Evolutionary conservation across 2,888 invertebrate species (phyloP).

Genomic region (Mesorhabditis sp.): DNA sequence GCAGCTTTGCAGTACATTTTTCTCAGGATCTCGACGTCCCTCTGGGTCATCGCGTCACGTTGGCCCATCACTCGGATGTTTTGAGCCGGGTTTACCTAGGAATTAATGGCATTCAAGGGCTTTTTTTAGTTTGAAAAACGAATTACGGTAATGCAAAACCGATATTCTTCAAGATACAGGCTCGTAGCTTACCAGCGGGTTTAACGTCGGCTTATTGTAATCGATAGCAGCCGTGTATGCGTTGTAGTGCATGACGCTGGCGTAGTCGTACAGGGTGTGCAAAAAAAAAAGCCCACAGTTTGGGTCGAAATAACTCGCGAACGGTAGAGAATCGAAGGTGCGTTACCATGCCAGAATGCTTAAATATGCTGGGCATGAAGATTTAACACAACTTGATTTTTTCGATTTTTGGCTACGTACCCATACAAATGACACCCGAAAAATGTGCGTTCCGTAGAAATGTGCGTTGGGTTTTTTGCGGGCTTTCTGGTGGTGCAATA

Average conservation of each 20-base stretch:
- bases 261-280: slow-evolving; percentile 31
- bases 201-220: slow-evolving; percentile 30
- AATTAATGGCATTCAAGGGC: not conserved
- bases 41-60: slow-evolving; percentile 37
- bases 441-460: too few species aligned
- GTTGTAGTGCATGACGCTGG: slow-evolving; percentile 39
- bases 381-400: too few species aligned
- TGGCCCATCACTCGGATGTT: slow-evolving; percentile 49
- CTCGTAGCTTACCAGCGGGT: slow-evolving; percentile 15
- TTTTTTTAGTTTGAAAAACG: not conserved
- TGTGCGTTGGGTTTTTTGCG: too few species aligned
- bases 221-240: slow-evolving; percentile 28
- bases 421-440: too few species aligned
- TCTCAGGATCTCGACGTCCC: slow-evolving; percentile 46
- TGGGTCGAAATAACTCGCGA: too few species aligned
- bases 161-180: not conserved
- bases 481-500: too few species aligned
- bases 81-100: slow-evolving; percentile 26
- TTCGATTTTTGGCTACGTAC: too few species aligned
- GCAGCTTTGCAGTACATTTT: slow-evolving; percentile 53
- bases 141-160: not conserved
- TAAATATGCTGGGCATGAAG: too few species aligned
- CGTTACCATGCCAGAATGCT: too few species aligned
- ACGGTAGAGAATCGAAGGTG: too few species aligned
- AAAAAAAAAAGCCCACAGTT: too few species aligned